Evolutionary conservation across 2,797 vertebrate genomes (phyloP).

Genomic region (Mus spretus): DNA sequence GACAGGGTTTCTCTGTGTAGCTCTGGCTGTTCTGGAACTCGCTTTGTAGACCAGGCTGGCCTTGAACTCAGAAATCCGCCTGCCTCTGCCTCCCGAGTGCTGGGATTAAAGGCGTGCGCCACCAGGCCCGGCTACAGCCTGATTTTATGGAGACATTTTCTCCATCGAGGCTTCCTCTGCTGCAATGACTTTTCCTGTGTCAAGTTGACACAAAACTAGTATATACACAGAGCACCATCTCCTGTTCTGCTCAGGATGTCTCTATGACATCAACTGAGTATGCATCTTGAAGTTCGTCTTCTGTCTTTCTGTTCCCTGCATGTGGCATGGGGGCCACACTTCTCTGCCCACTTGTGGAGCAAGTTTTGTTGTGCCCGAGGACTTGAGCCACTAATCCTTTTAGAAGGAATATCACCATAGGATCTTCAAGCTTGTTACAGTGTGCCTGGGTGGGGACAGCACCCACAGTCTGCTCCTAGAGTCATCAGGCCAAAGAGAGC

Average conservation of each 20-base stretch:
- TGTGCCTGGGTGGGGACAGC: not conserved
- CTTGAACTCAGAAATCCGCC: no score
- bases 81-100: no score
- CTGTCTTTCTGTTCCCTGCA: not conserved
- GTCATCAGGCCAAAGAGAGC: not conserved
- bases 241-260: rapidly evolving
- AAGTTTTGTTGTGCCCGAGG: not conserved
- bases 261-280: not conserved
- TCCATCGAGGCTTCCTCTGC: not conserved
- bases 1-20: no score
- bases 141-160: not conserved
- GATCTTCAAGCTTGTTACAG: not conserved
- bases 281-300: not conserved
- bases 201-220: not conserved
- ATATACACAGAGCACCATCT: not conserved
- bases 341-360: rapidly evolving
- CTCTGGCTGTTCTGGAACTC: no score
- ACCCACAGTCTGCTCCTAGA: not conserved
- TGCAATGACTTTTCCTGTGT: not conserved
- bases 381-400: not conserved
- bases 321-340: rapidly evolving
- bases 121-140: not conserved
- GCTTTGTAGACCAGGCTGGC: no score
- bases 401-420: not conserved
- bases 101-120: no score